Base-by-base conservation (phyloP, 2,888 invertebrate genomes). In the Zygogramma bicolorata region DNA sequence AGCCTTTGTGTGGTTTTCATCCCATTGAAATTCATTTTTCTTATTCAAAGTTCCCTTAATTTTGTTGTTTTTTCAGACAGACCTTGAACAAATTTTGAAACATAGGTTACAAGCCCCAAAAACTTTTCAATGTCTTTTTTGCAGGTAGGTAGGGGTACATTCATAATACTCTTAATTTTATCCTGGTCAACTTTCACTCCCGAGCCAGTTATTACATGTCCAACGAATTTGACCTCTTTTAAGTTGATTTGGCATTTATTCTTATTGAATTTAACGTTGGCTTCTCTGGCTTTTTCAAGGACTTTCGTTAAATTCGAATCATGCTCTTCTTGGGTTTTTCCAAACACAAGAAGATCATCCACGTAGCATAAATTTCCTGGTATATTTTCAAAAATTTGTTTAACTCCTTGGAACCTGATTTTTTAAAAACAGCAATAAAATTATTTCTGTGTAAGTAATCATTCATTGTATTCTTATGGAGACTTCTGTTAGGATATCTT, bases 251-350 rank as follows among this genome's bases (percentile, higher is more conserved):
- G 58, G 65, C 77, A 79, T 73, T 80, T 76, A 18, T 69, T 68
- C 29, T 67, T 68, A 38, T 78, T 78, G 20, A 75, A 72, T 65
- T 66, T 70, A 7, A 75, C 25, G 38, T 70, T 65, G 18, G 34
- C 49, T 46, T 68, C n/a, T 49, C 49, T 68, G 4, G 70, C 74
- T 20, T 70, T 65, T 60, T 70, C 59, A 15, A 81, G 49, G 18
- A 80, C n/a, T n/a, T n/a, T n/a, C n/a, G n/a, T n/a, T n/a, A n/a
- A n/a, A n/a, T n/a, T n/a, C n/a, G n/a, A n/a, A n/a, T n/a, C n/a
- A n/a, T n/a, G 75, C 73, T 82, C 77, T 70, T 75, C 10, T 65
- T 73, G 46, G 29, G 29, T 70, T 69, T 49, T 72, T 7, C 77
- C 80, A n/a, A n/a, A n/a, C n/a, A n/a, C n/a, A n/a, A n/a, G n/a